Evolutionary conservation across 1,140 invertebrate species (phyloP), one percentile per base, ranked within the genome.

Genomic region (Zaprionus nigranus): DNA sequence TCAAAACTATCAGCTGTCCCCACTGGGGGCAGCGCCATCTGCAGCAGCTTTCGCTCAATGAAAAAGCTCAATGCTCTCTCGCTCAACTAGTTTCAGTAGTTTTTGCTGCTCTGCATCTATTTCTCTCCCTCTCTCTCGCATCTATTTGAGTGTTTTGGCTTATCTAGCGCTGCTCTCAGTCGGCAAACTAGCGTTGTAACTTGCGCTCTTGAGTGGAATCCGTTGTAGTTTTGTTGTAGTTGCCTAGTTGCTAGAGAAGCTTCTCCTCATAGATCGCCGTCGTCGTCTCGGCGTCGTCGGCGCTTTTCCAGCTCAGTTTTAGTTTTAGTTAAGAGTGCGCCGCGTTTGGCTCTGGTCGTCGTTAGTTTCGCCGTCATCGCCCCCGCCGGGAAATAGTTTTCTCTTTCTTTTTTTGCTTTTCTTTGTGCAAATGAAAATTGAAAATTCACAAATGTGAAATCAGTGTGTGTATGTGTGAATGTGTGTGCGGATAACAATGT

Each of bases 151-250:
- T 20, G 78, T 26, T 74, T 81, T 86, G 63, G 63, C 62, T 79
- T 71, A 65, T 82, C 68, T 79, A 72, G 58, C 60, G 75, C 34
- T 20, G 17, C 22, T 2, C 60, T 49, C 64, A 46, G 5, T 17
- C 5, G 20, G 38, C 62, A 76, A 87, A 79, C 83, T 79, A 86
- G 80, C 80, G 66, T 62, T 85, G 84, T 90, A 81, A 88, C 78
- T 75, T 71, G 53, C 30, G 51, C 78, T 86, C 75, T 86, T 86
- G 73, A 87, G 83, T 69, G 58, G 17, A 68, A 86, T 81, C 85
- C 81, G 70, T 86, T 40, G 38, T 40, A 40, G 38, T 85, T 86
- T 70, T 49, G 63, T 63, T 36, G 17, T 66, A 43, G 28, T 69
- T 22, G 43, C 20, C 30, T 34, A 30, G 30, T 34, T 34, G 38